A percentile compares a stretch with the other conserved stretches of the same genome.
Conservation (phyloP, 2,113 vertebrate species). For the Tichodroma muraria region DNA sequence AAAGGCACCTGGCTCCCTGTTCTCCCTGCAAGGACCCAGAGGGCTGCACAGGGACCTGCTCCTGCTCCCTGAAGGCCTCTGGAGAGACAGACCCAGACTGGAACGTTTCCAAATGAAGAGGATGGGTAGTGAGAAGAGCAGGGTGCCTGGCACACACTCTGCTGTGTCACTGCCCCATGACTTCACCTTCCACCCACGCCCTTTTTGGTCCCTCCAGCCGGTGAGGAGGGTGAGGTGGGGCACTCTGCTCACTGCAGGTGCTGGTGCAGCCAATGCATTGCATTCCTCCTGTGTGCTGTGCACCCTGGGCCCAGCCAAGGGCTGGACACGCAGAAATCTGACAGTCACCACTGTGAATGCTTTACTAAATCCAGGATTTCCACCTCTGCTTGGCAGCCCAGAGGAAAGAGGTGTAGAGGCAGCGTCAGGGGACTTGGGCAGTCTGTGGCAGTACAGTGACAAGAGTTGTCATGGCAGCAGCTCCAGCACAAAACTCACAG, state of each 20-base stretch:
- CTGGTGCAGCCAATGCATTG: background rate
- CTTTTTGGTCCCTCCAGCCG: background rate
- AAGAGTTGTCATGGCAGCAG: accelerated
- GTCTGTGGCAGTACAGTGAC: background rate
- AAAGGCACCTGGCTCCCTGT: background rate
- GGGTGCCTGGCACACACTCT: background rate
- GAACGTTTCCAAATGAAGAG: background rate
- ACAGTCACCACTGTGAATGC: background rate
- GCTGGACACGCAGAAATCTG: background rate
- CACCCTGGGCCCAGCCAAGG: background rate
- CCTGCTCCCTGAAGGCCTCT: background rate
- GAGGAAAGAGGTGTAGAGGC: background rate
- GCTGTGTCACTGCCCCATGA: background rate
- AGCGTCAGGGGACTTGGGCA: background rate
- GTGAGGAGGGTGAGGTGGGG: background rate
- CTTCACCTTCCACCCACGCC: background rate
- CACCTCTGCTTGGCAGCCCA: background rate
- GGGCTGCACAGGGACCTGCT: background rate
- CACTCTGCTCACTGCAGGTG: background rate
- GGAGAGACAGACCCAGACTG: background rate
- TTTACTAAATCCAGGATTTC: background rate
- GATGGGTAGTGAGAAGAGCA: background rate
- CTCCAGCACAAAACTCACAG: background rate
- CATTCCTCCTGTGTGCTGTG: background rate
- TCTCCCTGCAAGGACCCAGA: background rate